Percentiles rank a stretch among this genome's conserved stretches.
Evolutionary conservation across 2,797 vertebrate species (phyloP).

Genomic region (Monodelphis domestica): DNA sequence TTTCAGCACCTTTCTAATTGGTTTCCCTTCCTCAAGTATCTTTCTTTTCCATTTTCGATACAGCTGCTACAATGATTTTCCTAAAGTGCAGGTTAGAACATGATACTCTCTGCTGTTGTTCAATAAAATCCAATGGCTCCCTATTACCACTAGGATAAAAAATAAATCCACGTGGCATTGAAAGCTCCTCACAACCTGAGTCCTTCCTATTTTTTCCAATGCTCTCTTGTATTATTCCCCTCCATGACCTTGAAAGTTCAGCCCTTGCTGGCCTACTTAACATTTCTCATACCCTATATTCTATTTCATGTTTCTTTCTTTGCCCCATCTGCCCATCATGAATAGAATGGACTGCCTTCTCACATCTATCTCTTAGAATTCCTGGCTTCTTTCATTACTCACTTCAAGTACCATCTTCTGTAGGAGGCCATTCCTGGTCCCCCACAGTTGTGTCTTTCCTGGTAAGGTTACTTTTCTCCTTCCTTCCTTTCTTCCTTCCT

Average conservation of each 20-base stretch:
- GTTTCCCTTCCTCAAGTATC: too few relatives aligned
- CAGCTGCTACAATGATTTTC: too few relatives aligned
- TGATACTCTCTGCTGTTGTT: background rate
- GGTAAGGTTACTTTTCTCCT: too few relatives aligned
- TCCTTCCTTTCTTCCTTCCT: too few relatives aligned
- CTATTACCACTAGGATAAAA: background rate
- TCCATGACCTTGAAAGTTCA: background rate
- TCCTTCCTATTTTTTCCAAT: background rate
- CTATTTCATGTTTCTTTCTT: background rate
- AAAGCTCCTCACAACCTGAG: background rate
- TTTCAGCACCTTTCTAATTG: too few relatives aligned
- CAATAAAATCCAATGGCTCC: background rate
- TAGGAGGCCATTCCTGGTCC: background rate
- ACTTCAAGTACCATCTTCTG: background rate
- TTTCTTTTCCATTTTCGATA: too few relatives aligned
- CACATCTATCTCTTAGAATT: background rate
- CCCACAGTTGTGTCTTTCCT: background rate
- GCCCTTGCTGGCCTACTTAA: background rate
- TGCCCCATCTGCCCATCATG: background rate
- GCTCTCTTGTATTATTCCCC: background rate
- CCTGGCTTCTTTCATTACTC: background rate
- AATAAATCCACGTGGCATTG: background rate
- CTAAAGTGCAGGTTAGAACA: too few relatives aligned
- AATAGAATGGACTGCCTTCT: background rate
- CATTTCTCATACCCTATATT: background rate